Evolutionary conservation across 2,888 invertebrate species (phyloP), one percentile per base, ranked within the genome.

Genomic region (Nezara viridula): DNA sequence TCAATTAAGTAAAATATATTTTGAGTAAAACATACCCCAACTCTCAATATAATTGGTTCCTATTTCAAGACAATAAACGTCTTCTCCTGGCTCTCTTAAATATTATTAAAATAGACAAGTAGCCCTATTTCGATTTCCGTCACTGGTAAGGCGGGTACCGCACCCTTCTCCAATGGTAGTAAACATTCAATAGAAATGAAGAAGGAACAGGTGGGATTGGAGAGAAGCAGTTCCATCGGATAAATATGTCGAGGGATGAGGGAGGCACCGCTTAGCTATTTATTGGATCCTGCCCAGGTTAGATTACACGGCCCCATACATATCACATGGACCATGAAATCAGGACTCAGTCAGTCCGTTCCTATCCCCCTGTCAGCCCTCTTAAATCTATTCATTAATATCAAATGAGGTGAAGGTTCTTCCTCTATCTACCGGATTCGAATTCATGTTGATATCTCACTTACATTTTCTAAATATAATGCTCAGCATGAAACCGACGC

Each of bases 251-350:
- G 81, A 81, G 81, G 37, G 81, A 81, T 81, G 44, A 47, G 81
- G 47, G 40, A 81, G 81, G 5, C 24, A 44, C 44, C 81, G 14
- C 81, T 81, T 81, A 81, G 81, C 44, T 81, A 81, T 81, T 81
- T 81, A 81, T 81, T 81, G 81, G 81, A 81, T 81, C 81, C 44
- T n/a, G 14, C n/a, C 44, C 81, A 81, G n/a, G n/a, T 81, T 81
- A 81, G 81, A 81, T 81, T 81, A 81, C 44, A 81, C 44, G n/a
- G n/a, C 81, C 7, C 81, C 44, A 81, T 81, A 81, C 81, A 81
- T 81, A 81, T 81, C 81, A 47, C 81, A 81, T 81, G 81, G 81
- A 47, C 10, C 81, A 81, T 81, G 81, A 81, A 81, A 81, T 81
- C 81, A 81, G 81, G n/a, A n/a, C 12, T 12, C 81, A 32, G 66